phyloP scores from a whole-genome alignment of 2,797 vertebrate genomes.

The Synanceia verrucosa region DNA sequence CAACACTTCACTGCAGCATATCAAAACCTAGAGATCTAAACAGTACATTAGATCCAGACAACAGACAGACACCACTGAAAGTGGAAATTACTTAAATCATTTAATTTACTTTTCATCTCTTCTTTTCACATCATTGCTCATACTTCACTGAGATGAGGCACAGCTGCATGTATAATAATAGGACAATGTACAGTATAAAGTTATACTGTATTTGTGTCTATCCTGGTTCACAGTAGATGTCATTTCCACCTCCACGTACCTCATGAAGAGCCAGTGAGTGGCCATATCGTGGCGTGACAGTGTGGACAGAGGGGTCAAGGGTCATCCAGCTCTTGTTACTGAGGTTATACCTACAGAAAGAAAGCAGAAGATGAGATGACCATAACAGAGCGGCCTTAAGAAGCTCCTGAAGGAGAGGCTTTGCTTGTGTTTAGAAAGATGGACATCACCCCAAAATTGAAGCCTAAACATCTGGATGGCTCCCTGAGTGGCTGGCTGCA shows the following conservation, averaged over 20 bases:
- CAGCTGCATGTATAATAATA: not conserved
- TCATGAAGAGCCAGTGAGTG: conserved; percentile 90
- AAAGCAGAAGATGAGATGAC: not conserved
- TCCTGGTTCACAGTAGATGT: not conserved
- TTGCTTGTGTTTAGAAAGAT: no score
- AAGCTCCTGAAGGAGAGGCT: not conserved
- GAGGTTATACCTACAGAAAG: conserved; percentile 86
- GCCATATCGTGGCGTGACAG: conserved; percentile 90
- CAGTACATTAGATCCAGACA: conserved; percentile 33
- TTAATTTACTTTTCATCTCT: conserved; percentile 7
- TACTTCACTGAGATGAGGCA: not conserved
- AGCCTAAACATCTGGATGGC: no score
- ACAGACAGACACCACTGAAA: conserved; percentile 10
- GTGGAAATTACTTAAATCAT: conserved; percentile 10
- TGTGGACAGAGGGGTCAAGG: conserved; percentile 87
- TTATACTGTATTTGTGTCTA: not conserved
- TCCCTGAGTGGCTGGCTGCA: no score
- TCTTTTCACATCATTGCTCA: not conserved
- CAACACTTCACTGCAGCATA: conserved; percentile 39
- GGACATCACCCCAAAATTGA: no score
- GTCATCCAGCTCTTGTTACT: conserved; percentile 87
- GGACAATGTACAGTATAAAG: not conserved
- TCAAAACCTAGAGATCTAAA: conserved; percentile 40
- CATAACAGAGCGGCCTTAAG: not conserved
- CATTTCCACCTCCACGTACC: conserved; percentile 69